Evolutionary conservation across 2,797 vertebrate species (phyloP).

Genomic region (Pelochelys cantorii): DNA sequence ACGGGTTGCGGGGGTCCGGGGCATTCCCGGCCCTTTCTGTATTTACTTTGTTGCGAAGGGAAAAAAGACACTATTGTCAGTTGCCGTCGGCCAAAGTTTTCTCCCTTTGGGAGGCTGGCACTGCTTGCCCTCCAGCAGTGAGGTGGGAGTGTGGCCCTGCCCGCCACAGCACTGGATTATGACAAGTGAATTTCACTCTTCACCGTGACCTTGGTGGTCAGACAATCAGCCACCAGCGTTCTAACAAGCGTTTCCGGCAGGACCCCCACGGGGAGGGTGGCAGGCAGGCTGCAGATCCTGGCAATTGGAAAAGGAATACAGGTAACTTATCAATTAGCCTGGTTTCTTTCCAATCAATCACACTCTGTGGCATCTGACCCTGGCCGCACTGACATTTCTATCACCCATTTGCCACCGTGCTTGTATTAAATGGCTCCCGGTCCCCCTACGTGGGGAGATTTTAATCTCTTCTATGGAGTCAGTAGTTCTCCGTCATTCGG

Average conservation of each 20-base stretch:
- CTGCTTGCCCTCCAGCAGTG: not conserved
- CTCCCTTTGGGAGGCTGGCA: conserved; percentile 4
- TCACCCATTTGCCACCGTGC: conserved; percentile 65
- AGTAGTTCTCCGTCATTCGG: conserved; percentile 75
- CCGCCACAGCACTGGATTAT: conserved; percentile 38
- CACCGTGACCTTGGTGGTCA: conserved; percentile 57
- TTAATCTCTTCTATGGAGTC: conserved; percentile 82
- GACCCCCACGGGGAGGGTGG: conserved; percentile 35
- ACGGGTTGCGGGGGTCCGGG: rapidly evolving
- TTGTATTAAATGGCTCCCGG: conserved; percentile 72
- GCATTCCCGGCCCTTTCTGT: rapidly evolving
- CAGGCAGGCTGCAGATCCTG: conserved; percentile 42
- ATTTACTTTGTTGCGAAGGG: rapidly evolving
- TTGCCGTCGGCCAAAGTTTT: rapidly evolving
- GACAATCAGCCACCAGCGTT: not conserved
- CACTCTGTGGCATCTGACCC: conserved; percentile 28
- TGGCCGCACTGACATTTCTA: conserved; percentile 67
- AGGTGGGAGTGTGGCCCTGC: not conserved
- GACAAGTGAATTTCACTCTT: conserved; percentile 43
- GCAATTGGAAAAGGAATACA: conserved; percentile 31
- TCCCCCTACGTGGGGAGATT: conserved; percentile 77
- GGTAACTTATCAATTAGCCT: conserved; percentile 69
- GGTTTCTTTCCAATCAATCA: conserved; percentile 57
- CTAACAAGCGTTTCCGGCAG: conserved; percentile 46
- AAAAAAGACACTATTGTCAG: not conserved